phyloP scores from a whole-genome alignment of 2,113 vertebrate genomes.

The Axis porcinus region DNA sequence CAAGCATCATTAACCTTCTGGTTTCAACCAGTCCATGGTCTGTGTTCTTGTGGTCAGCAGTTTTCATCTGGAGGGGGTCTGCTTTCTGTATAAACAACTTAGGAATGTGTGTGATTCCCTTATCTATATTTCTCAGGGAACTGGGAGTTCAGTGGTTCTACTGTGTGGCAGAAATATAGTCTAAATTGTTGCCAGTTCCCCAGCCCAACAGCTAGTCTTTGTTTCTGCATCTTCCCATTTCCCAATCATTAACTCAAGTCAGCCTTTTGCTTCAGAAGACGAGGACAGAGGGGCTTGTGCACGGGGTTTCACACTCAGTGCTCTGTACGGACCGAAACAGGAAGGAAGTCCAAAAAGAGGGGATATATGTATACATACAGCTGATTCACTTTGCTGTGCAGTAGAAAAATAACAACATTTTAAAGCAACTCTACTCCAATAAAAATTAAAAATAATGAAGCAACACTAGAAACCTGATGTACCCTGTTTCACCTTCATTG shows the following conservation, averaged over 20 bases:
- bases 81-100: background rate
- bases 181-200: too few relatives aligned
- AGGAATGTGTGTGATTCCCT: background rate
- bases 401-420: background rate
- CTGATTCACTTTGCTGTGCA: background rate
- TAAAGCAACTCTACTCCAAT: background rate
- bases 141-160: too few relatives aligned
- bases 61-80: background rate
- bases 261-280: background rate
- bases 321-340: fast-evolving
- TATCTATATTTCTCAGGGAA: background rate
- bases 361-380: background rate
- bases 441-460: background rate
- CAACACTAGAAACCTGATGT: background rate
- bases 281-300: background rate
- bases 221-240: background rate
- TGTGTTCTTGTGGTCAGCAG: background rate
- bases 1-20: background rate
- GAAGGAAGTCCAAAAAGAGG: background rate
- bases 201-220: too few relatives aligned
- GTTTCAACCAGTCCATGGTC: background rate
- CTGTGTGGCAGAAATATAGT: too few relatives aligned
- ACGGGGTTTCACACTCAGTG: background rate
- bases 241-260: background rate
- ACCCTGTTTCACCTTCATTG: background rate